Conservation (phyloP, 2,888 invertebrate genomes). For the Sesia apiformis region DNA sequence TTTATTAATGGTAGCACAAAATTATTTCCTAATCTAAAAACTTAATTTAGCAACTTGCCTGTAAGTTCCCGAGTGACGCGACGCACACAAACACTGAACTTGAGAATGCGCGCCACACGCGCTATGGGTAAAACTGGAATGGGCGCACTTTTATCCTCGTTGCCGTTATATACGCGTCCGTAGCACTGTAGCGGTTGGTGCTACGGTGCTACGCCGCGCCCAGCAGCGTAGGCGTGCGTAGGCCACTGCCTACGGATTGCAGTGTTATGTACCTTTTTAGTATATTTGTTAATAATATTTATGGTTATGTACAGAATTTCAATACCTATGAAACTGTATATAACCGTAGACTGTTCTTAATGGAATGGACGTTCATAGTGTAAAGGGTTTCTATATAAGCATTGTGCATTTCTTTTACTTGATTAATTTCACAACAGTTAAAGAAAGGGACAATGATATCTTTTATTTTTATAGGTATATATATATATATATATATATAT, state of each 20-base stretch:
- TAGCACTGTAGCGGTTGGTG: constrained; percentile 42
- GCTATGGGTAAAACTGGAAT: constrained; percentile 45
- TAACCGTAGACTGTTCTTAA: too few species aligned
- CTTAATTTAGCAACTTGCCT: constrained; percentile 34
- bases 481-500: too few species aligned
- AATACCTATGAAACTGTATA: too few species aligned
- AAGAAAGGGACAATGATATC: too few species aligned
- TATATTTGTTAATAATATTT: too few species aligned
- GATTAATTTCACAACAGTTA: too few species aligned
- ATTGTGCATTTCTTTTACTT: too few species aligned
- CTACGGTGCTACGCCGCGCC: constrained; percentile 46
- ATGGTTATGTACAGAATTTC: too few species aligned
- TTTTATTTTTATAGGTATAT: too few species aligned
- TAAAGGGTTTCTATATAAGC: too few species aligned
- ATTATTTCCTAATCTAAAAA: constrained; percentile 9
- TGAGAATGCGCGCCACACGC: constrained; percentile 35
- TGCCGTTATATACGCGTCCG: constrained; percentile 38
- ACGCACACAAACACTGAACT: constrained; percentile 24
- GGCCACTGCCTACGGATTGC: constrained; percentile 35
- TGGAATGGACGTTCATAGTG: too few species aligned
- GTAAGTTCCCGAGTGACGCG: constrained; percentile 32
- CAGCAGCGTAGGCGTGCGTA: constrained; percentile 64
- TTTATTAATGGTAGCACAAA: too few species aligned
- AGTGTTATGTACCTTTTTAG: constrained; percentile 1
- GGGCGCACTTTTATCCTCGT: constrained; percentile 24